phyloP scores from a whole-genome alignment of 2,113 vertebrate species.

The Baryphthengus martii region DNA sequence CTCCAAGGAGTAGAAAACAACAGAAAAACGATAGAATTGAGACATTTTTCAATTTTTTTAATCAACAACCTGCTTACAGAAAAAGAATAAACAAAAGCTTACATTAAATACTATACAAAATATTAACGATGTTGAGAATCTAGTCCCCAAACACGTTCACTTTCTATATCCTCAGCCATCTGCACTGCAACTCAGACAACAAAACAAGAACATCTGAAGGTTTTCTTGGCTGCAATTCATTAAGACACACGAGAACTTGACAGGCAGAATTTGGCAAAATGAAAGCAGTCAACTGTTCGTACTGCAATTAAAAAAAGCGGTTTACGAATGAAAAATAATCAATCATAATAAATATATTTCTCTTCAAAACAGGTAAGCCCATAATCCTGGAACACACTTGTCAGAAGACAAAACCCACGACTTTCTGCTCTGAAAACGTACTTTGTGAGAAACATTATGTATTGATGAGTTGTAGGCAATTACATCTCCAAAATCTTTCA shows the following conservation, averaged over 20 bases:
- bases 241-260: background rate
- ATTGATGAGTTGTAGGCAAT: background rate
- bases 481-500: background rate
- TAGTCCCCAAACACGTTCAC: background rate
- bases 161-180: background rate
- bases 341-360: background rate
- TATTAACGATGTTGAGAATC: background rate
- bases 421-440: background rate
- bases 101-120: slow-evolving; percentile 33
- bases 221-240: background rate
- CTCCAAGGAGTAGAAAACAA: background rate
- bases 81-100: background rate
- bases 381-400: background rate
- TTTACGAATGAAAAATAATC: background rate
- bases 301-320: background rate
- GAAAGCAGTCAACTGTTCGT: background rate
- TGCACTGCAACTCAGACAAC: background rate
- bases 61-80: background rate
- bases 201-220: background rate
- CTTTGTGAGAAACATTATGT: background rate
- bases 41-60: background rate
- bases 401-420: background rate
- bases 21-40: background rate
- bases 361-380: background rate
- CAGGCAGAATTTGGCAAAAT: background rate